phyloP scores from a whole-genome alignment of 1,140 invertebrate genomes.

The Pseudachorutes palmiensis region DNA sequence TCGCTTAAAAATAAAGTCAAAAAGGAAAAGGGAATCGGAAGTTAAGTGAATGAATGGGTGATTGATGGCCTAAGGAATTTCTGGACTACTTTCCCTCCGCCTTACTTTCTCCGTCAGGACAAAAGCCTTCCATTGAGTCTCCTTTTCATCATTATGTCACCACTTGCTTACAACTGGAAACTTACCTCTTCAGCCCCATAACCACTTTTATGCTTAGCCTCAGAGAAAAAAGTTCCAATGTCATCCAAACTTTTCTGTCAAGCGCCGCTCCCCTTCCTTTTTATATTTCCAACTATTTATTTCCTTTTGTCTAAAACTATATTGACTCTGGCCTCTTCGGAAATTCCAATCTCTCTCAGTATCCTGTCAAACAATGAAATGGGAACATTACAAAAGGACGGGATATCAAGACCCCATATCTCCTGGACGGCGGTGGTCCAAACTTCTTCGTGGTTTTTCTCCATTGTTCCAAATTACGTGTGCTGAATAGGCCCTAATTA shows the following conservation, averaged over 20 bases:
- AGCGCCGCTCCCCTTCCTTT: no score
- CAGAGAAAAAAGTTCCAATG: neutral
- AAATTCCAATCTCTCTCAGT: neutral
- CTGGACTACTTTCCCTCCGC: neutral
- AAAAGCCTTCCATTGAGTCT: neutral
- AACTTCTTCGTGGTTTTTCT: no score
- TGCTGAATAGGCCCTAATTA: no score
- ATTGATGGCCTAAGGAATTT: neutral
- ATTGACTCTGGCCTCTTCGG: neutral
- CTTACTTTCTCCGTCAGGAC: neutral
- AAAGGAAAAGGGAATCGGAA: neutral
- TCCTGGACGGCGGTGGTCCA: no score
- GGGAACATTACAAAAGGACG: neutral
- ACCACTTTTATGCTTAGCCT: neutral
- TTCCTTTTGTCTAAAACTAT: neutral
- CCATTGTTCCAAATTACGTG: no score
- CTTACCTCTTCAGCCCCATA: neutral
- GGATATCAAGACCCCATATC: neutral
- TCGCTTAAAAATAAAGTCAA: neutral
- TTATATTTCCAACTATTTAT: neutral
- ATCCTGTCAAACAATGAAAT: neutral
- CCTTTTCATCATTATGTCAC: conserved; percentile 8
- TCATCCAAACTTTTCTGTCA: neutral
- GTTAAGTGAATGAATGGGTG: conserved; percentile 2
- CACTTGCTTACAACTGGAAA: no score